Conservation (phyloP, 2,113 vertebrate genomes). For the cattle (Bos taurus) region DNA sequence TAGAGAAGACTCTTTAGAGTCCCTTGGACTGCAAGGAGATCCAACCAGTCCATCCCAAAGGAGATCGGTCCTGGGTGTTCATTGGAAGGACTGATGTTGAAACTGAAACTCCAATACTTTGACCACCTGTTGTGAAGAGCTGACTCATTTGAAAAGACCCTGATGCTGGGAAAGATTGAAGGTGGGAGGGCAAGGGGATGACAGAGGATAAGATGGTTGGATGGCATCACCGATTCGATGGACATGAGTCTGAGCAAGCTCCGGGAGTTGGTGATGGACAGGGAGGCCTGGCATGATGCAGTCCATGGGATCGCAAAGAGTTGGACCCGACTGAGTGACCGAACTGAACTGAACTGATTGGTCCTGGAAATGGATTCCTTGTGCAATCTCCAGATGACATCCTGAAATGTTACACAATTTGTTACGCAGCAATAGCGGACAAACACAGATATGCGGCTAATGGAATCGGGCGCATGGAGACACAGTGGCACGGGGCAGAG, state of each 20-base stretch:
- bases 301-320: background rate
- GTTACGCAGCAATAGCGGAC: rapidly evolving
- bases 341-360: background rate
- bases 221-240: background rate
- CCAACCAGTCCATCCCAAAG: background rate
- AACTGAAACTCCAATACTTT: background rate
- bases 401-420: background rate
- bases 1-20: background rate
- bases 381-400: background rate
- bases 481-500: no score
- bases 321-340: rapidly evolving
- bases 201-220: background rate
- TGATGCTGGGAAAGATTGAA: background rate
- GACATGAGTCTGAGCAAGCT: background rate
- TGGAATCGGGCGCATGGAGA: rapidly evolving
- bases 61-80: background rate
- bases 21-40: background rate
- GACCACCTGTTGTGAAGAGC: background rate
- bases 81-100: background rate
- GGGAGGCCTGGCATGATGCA: rapidly evolving
- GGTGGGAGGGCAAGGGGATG: rapidly evolving
- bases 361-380: background rate
- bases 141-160: background rate
- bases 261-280: rapidly evolving
- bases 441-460: background rate